A percentile compares a stretch with the other conserved stretches of the same genome.
These are phyloP conservation scores for Orgyia antiqua DNA, from an alignment of 2,888 invertebrate species.

Conservation along the genomic window DNA sequence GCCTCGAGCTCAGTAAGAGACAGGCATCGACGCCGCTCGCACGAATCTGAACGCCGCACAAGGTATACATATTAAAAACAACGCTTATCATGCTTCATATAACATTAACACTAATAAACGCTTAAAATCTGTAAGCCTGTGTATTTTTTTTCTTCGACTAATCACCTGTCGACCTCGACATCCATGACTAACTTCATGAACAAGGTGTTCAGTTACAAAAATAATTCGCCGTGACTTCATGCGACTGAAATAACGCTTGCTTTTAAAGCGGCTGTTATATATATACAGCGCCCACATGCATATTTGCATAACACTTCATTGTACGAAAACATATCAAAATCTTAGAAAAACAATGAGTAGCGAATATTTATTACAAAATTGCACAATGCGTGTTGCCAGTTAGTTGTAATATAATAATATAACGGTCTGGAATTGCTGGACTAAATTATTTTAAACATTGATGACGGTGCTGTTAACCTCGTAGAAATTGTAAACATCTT, in stretches of 20 bases:
- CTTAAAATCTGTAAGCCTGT: constrained; percentile 38
- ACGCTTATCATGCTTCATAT: constrained; percentile 51
- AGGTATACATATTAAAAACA: constrained; percentile 53
- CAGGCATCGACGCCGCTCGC: constrained; percentile 72
- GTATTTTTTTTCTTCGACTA: constrained; percentile 48
- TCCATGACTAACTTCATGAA: constrained; percentile 61
- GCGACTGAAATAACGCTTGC: constrained; percentile 57
- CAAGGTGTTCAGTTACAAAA: constrained; percentile 63
- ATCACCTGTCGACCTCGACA: constrained; percentile 57
- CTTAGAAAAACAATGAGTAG: no score
- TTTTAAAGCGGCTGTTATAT: constrained; percentile 26
- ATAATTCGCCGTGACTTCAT: constrained; percentile 68
- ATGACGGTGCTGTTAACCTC: constrained; percentile 73
- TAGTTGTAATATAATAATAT: no score
- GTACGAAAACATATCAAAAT: not conserved
- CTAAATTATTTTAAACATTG: constrained; percentile 67
- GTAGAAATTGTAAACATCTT: constrained; percentile 49
- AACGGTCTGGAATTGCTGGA: no score
- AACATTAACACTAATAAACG: constrained; percentile 69
- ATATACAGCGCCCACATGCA: constrained; percentile 16
- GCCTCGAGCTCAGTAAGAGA: constrained; percentile 62
- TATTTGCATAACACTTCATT: constrained; percentile 18
- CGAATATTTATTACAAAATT: no score
- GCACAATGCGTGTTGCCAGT: no score
- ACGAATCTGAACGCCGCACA: constrained; percentile 73